Base-by-base conservation (phyloP, 2,888 invertebrate species). In the Idaea aversata region DNA sequence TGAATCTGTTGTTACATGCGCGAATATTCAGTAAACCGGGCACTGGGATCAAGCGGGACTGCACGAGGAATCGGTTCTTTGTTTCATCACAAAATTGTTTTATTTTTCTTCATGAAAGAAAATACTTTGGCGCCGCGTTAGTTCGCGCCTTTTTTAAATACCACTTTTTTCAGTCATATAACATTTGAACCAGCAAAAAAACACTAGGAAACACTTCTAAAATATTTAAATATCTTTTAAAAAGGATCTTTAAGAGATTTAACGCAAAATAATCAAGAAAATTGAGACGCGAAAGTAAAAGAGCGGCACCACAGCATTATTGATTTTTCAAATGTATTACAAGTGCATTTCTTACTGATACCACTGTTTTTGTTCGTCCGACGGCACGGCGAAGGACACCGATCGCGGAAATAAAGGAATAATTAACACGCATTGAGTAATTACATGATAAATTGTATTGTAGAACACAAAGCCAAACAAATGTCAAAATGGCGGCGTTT, bases 401-500 rank as follows among this genome's bases (percentile, higher is more conserved):
- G 65, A 72, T 71, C 70, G 72, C 79, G 76, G 75, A 85, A 85
- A 81, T 75, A 73, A 69, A 73, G 75, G 78, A 67, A 76, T 78
- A 81, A 76, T 75, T 68, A 73, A 71, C 75, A 77, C 71, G 77
- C 78, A 74, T 78, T 74, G 72, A 74, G 70, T 80, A 85, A 85
- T 88, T 86, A 88, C 83, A 87, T 84, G 84, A 79, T 88, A 86
- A 79, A 78, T 82, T 84, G 79, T 75, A 82, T 75, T 77, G 79
- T 74, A 78, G 81, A 88, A 92, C 88, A 91, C 91, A 93, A 93
- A 92, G 91, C 92, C 87, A 91, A 93, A 91, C 93, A 93, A 93
- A 92, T 91, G 93, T 93, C 91, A 93, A 93, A 93, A 93, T 93
- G 93, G 93, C 93, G 93, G 93, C 92, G 88, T 83, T 81, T 85